Evolutionary conservation across 2,888 invertebrate genomes (phyloP).

Genomic region (Branchipolynoe longqiensis): DNA sequence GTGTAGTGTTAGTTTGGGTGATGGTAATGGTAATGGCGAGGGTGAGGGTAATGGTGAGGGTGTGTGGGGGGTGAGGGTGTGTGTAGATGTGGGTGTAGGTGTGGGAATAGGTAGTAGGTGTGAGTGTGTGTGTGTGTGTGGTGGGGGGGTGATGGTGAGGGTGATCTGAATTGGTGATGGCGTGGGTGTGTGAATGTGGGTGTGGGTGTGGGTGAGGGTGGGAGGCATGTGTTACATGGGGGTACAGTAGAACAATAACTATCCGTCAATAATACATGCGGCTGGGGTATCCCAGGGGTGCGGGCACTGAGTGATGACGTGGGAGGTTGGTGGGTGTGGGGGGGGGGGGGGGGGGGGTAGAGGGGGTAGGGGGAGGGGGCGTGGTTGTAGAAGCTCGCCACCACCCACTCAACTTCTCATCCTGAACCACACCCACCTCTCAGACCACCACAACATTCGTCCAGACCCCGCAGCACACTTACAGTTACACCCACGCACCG

Average conservation of each 20-base stretch:
- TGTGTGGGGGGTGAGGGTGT: background rate
- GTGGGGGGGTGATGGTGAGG: background rate
- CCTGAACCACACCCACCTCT: no score
- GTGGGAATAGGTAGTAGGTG: no score
- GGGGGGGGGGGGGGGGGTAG: background rate
- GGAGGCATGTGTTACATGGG: background rate
- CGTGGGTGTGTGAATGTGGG: background rate
- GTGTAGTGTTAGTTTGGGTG: no score
- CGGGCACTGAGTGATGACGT: background rate
- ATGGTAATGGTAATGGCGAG: slow-evolving; percentile 5
- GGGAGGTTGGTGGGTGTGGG: background rate
- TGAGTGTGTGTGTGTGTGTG: background rate
- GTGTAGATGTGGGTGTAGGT: background rate
- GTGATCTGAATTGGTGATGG: background rate
- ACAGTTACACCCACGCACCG: no score
- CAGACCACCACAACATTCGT: no score
- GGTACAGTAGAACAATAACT: slow-evolving; percentile 7
- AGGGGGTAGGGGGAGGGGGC: background rate
- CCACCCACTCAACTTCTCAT: no score
- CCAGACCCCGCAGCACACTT: no score
- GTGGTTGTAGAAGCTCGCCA: background rate
- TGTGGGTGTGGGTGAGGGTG: background rate
- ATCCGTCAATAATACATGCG: slow-evolving; percentile 31
- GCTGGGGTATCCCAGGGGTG: slow-evolving; percentile 20
- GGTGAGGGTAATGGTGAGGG: background rate